phyloP scores from a whole-genome alignment of 2,113 vertebrate genomes.

The Dicerorhinus sumatrensis region DNA sequence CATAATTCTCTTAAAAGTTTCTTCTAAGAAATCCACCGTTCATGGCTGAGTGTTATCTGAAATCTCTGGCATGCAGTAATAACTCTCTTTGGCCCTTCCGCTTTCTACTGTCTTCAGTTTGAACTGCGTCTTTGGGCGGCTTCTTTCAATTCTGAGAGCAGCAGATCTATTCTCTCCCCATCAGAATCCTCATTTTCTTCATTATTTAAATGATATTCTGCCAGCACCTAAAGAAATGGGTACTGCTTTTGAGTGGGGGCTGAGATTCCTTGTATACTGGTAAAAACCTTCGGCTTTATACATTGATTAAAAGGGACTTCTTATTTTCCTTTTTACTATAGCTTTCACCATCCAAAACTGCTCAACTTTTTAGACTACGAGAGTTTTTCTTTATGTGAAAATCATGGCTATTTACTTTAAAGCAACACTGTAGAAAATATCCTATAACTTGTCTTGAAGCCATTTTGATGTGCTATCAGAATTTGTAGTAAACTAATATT shows the following conservation, averaged over 20 bases:
- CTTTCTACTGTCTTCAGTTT: not conserved
- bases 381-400: not conserved
- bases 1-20: not conserved
- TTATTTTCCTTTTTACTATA: constrained; percentile 26
- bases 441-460: not conserved
- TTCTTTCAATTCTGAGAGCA: not conserved
- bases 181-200: not conserved
- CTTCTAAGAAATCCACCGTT: not conserved
- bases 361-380: not conserved
- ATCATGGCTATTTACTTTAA: not conserved
- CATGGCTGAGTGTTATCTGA: not conserved
- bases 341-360: not conserved
- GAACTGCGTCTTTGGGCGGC: not conserved
- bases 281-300: not conserved
- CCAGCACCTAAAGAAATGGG: not conserved
- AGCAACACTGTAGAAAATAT: not conserved
- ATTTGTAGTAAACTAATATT: not conserved
- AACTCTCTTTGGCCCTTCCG: not conserved
- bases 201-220: not conserved
- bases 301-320: not conserved
- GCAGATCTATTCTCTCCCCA: rapidly evolving
- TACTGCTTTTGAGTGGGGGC: not conserved
- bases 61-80: too few species aligned
- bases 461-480: not conserved
- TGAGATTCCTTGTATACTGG: not conserved